Base-by-base conservation (phyloP, 2,113 vertebrate species). In the Neogale vison region DNA sequence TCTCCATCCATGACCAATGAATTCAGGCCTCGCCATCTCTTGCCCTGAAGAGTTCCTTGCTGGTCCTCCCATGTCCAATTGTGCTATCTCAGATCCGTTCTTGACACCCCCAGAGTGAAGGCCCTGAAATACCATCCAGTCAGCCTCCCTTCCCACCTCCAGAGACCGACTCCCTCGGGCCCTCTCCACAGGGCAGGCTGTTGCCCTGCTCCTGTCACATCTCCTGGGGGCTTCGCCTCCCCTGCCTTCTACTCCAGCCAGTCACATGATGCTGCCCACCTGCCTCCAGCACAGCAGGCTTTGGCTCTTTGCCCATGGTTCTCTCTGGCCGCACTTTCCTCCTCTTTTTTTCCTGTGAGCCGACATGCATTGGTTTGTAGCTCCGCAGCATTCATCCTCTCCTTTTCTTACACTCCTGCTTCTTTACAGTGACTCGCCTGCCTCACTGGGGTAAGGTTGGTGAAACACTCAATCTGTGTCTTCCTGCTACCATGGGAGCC, bases 371-470 rank as follows among this genome's bases (percentile, higher is more conserved):
- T 89, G 50, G 61, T 61, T 81, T 81, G n/a, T 77, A 50, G 29
- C n/a, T 91, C 15, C 18, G 4, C 17, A 29, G 26, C 4, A 23
- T 86, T 93, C 83, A 86, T 93, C 17, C 34, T 88, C 29, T 81
- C 63, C 39, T 42, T 93, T 96, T 29, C 59, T 89, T 77, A 86
- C 67, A 69, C 21, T 69, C 34, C 69, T 63, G 59, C 74, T 96
- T 88, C 45, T 67, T 86, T 96, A 72, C 82, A 86, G 59, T 67
- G 45, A 88, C 79, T 57, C 36, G 20, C 90, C 65, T 94, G 77
- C 18, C 47, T 81, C 88, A 21, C 4, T 88, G 79, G 80, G 34
- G 67, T 65, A 61, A 67, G 86, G 34, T 47, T 85, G 85, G 87
- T 79, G 45, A 84, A 95, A 74, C 3, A 55, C 31, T 61, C 47